These are phyloP conservation scores for Montipora capitata DNA, from an alignment of 92 coral and sea anemone species.

Conservation along the genomic window DNA sequence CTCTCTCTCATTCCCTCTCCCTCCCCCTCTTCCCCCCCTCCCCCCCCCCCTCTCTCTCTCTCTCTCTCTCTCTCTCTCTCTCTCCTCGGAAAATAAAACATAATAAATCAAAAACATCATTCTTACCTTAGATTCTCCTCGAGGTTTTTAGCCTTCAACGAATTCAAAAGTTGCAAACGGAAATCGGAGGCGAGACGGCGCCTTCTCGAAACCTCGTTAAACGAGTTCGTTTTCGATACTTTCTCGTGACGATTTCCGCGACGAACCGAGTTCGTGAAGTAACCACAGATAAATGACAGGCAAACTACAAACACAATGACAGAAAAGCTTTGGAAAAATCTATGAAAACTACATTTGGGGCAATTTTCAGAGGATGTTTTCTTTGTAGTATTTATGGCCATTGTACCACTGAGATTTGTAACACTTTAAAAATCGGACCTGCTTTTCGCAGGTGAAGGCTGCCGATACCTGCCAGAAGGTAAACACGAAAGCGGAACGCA, in stretches of 20 bases:
- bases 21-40: no score
- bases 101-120: background rate
- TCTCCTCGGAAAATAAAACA: no score
- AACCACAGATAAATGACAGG: slow-evolving; percentile 10
- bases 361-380: background rate
- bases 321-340: background rate
- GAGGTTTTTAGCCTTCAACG: slow-evolving; percentile 31
- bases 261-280: slow-evolving; percentile 6
- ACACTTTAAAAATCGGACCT: background rate
- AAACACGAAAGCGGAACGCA: background rate
- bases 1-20: no score
- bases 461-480: background rate
- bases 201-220: background rate
- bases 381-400: background rate
- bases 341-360: background rate
- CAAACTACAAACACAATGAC: background rate
- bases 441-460: background rate
- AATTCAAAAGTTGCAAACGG: slow-evolving; percentile 30
- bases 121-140: slow-evolving; percentile 66
- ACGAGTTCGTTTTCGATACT: background rate
- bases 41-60: no score
- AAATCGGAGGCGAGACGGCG: background rate
- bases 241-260: background rate
- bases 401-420: background rate
- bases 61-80: no score